A percentile compares a stretch with the other conserved stretches of the same genome.
phyloP scores from a whole-genome alignment of 2,797 vertebrate species.

The Neosalanx taihuensis region DNA sequence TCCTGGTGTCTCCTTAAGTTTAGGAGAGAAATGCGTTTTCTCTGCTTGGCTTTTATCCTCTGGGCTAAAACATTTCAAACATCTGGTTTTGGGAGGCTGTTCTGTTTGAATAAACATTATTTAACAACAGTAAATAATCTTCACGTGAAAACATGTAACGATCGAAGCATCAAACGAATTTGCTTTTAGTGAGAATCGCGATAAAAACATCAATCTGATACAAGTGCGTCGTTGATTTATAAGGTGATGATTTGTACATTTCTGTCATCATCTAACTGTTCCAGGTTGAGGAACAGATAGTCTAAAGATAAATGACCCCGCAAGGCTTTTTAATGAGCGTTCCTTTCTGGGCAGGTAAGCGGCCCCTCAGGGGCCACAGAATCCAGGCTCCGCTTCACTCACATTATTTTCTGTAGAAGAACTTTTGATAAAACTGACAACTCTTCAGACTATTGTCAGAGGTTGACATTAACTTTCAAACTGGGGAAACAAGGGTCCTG shows the following conservation, averaged over 20 bases:
- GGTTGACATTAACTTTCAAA: conserved; percentile 14
- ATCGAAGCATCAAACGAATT: neutral
- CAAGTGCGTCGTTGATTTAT: neutral
- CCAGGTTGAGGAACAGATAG: conserved; percentile 58
- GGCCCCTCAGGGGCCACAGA: conserved; percentile 58
- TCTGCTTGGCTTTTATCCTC: neutral
- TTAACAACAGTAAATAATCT: too few species aligned
- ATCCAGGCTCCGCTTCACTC: conserved; percentile 46
- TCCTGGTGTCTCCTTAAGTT: conserved; percentile 49
- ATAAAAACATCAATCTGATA: too few species aligned
- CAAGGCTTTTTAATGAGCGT: conserved; percentile 74
- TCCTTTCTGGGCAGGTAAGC: conserved; percentile 76
- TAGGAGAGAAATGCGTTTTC: conserved; percentile 21
- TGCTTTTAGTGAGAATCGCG: neutral
- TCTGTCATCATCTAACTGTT: conserved; percentile 25
- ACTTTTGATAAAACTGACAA: conserved; percentile 49
- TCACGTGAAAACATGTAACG: too few species aligned
- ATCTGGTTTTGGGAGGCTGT: neutral
- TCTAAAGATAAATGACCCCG: conserved; percentile 77
- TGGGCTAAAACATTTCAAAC: neutral
- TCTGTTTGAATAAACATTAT: too few species aligned
- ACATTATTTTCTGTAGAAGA: conserved; percentile 55
- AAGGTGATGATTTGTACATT: neutral
- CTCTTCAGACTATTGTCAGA: neutral
- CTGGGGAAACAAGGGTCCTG: neutral